phyloP scores from a whole-genome alignment of 2,888 invertebrate species.

The Thumatha senex region DNA sequence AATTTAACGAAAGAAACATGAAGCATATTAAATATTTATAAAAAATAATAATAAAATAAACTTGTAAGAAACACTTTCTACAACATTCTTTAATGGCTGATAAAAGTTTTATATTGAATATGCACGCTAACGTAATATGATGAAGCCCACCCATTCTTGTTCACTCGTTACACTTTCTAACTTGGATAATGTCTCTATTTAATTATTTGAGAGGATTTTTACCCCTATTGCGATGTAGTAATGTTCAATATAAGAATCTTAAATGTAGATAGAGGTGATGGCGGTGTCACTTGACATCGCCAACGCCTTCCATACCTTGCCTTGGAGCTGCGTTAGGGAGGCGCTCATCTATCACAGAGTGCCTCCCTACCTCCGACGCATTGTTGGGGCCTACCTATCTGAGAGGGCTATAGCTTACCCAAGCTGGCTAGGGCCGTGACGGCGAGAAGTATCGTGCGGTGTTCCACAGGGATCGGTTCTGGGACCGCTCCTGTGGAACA shows the following conservation, averaged over 20 bases:
- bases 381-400: no score
- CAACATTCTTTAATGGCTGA: conserved; percentile 29
- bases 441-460: no score
- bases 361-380: no score
- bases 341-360: no score
- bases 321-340: no score
- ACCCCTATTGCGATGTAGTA: not conserved
- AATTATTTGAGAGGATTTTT: conserved; percentile 14
- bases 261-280: not conserved
- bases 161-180: conserved; percentile 55
- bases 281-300: no score
- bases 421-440: no score
- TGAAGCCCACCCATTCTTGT: conserved; percentile 26
- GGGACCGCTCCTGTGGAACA: no score
- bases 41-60: conserved; percentile 7
- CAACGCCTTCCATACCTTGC: no score
- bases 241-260: not conserved
- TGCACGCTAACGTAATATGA: conserved; percentile 28
- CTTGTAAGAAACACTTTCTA: conserved; percentile 35
- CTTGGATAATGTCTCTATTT: conserved; percentile 41
- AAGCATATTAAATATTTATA: conserved; percentile 12
- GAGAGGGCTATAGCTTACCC: no score
- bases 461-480: no score
- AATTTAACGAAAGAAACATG: not conserved
- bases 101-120: conserved; percentile 36